These are phyloP conservation scores for Elaeidobius kamerunicus DNA, from an alignment of 2,888 invertebrate species.

Conservation along the genomic window DNA sequence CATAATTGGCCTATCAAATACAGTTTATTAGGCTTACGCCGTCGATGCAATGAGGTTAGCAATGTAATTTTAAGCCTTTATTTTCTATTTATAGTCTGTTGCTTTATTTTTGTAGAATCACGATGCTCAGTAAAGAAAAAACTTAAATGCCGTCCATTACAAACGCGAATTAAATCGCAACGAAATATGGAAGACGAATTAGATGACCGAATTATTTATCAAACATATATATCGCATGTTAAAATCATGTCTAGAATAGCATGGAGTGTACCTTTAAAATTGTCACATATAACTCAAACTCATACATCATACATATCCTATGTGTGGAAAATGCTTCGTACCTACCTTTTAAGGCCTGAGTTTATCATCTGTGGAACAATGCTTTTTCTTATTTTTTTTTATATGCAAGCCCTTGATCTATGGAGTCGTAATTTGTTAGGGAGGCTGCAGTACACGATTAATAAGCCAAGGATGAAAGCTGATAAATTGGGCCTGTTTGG, in stretches of 20 bases:
- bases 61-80: constrained; percentile 21
- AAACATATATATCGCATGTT: constrained; percentile 83
- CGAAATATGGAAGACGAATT: constrained; percentile 83
- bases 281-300: constrained; percentile 45
- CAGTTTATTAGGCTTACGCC: neutral
- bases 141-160: constrained; percentile 24
- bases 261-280: constrained; percentile 73
- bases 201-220: constrained; percentile 83
- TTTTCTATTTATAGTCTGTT: constrained; percentile 26
- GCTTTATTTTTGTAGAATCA: constrained; percentile 30
- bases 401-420: constrained; percentile 78
- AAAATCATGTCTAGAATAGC: constrained; percentile 79
- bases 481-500: constrained; percentile 58
- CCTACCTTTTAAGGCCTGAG: constrained; percentile 79
- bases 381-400: constrained; percentile 70
- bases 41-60: constrained; percentile 23
- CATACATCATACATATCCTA: constrained; percentile 24
- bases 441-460: constrained; percentile 65
- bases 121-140: constrained; percentile 27
- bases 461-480: constrained; percentile 57
- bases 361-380: constrained; percentile 69
- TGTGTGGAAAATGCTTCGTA: constrained; percentile 69
- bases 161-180: constrained; percentile 15
- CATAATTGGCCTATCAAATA: neutral
- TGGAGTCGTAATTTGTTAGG: constrained; percentile 71